Percentiles rank a stretch among this genome's conserved stretches.
Evolutionary conservation across 2,113 vertebrate genomes (phyloP).

Genomic region (human (Homo sapiens)): DNA sequence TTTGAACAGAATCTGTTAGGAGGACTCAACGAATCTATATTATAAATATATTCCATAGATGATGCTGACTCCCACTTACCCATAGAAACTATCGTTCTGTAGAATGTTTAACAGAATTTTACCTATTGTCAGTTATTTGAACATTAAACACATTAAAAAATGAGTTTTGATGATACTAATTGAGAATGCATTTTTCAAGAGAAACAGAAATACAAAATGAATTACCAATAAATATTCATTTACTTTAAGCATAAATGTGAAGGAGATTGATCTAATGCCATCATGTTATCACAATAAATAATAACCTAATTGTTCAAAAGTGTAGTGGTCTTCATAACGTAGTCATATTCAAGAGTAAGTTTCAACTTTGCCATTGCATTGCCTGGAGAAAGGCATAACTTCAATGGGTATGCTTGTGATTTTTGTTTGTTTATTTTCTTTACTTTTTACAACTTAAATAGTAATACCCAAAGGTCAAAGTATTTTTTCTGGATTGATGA

Average conservation of each 20-base stretch:
- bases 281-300: not conserved
- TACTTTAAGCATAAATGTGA: not conserved
- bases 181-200: not conserved
- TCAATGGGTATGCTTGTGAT: not conserved
- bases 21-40: fast-evolving
- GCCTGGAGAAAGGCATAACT: not conserved
- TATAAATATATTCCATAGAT: not conserved
- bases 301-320: not conserved
- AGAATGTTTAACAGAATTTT: not conserved
- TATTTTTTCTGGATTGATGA: not conserved
- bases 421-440: not conserved
- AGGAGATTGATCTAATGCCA: not conserved
- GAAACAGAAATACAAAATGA: not conserved
- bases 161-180: not conserved
- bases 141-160: not conserved
- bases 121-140: not conserved
- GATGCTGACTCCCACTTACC: fast-evolving
- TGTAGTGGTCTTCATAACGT: not conserved
- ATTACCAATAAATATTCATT: not conserved
- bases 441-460: not conserved
- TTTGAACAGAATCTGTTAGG: not conserved
- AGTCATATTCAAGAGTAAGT: not conserved
- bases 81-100: not conserved
- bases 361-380: not conserved
- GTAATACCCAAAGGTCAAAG: not conserved